A percentile compares a stretch with the other conserved stretches of the same genome.
These are phyloP conservation scores for Lucifuga dentata DNA, from an alignment of 2,113 vertebrate genomes.

Conservation along the genomic window DNA sequence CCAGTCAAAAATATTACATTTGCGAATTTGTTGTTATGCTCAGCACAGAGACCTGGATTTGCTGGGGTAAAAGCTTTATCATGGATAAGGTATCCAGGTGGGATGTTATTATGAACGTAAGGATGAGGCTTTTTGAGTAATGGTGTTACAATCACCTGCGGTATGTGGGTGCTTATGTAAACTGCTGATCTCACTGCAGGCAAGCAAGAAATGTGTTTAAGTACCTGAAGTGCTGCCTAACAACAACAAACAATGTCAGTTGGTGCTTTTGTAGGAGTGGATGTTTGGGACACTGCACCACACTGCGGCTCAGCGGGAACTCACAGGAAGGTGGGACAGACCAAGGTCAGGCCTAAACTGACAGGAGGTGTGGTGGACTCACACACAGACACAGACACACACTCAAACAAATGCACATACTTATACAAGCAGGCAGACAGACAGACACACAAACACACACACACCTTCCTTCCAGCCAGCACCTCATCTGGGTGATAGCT, in stretches of 20 bases:
- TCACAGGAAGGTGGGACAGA: constrained; percentile 9
- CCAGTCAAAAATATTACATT: constrained; percentile 45
- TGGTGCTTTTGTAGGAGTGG: constrained; percentile 15
- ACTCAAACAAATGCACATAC: constrained; percentile 13
- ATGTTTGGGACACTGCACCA: constrained; percentile 34
- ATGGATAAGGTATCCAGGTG: constrained; percentile 46
- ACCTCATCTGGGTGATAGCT: constrained; percentile 72
- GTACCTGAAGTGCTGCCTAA: constrained; percentile 26
- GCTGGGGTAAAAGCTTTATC: constrained; percentile 28
- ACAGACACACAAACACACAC: constrained; percentile 35
- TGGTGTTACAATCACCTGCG: constrained; percentile 23
- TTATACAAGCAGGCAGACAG: constrained; percentile 5
- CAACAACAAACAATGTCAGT: constrained; percentile 27
- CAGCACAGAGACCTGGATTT: constrained; percentile 35
- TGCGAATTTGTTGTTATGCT: constrained; percentile 46
- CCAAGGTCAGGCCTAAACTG: constrained; percentile 48
- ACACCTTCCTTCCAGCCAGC: constrained; percentile 58
- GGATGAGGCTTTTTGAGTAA: constrained; percentile 48
- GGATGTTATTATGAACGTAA: constrained; percentile 27
- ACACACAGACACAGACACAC: constrained; percentile 15
- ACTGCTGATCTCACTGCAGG: constrained; percentile 53
- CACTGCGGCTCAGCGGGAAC: constrained; percentile 23
- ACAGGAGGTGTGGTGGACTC: constrained; percentile 22
- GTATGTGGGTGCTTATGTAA: constrained; percentile 46
- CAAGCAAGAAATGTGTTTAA: constrained; percentile 25